Base-by-base conservation (phyloP, 2,888 invertebrate species). In the Lymantria monacha region DNA sequence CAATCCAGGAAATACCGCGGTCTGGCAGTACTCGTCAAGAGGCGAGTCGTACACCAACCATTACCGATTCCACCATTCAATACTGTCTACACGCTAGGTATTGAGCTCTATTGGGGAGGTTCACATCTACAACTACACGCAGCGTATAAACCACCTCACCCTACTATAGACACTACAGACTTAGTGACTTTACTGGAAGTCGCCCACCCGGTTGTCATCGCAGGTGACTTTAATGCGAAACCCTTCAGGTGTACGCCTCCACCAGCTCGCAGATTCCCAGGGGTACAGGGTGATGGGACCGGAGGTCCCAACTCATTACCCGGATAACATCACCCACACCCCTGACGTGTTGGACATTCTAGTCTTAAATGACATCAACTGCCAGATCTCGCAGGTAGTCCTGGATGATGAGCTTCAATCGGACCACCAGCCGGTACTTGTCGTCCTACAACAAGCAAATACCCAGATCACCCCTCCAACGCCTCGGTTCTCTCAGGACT, bases 381-480 rank as follows among this genome's bases (percentile, higher is more conserved):
- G 42, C 42, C 42, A 42, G 14, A 42, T 42, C 5, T 14, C 12
- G 10, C 13, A 42, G 11, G 8, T 13, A 22, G 42, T 42, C 9
- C n/a, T n/a, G n/a, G n/a, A n/a, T n/a, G 42, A 42, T 14, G 42
- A 42, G 42, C 42, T 42, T 8, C 42, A 15, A 14, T 42, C 42
- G 42, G 42, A 42, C 42, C 42, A 42, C 42, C 42, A 42, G 11
- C 42, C 42, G n/a, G 42, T 42, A 22, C 42, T 42, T 14, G 38
- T 38, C 38, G 38, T 38, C 38, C n/a, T 38, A 38, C 38, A 11
- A 13, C 38, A 30, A 30, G 10, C 38, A 11, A 7, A 5, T 11
- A 38, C 38, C 38, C 5, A 11, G 38, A 11, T 9, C 38, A 8
- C 38, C 13, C 38, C 38, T 13, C 38, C 38, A 38, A 11, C 38